A percentile compares a stretch with the other conserved stretches of the same genome.
phyloP scores from a whole-genome alignment of 2,888 invertebrate genomes.

The Escarpia spicata region DNA sequence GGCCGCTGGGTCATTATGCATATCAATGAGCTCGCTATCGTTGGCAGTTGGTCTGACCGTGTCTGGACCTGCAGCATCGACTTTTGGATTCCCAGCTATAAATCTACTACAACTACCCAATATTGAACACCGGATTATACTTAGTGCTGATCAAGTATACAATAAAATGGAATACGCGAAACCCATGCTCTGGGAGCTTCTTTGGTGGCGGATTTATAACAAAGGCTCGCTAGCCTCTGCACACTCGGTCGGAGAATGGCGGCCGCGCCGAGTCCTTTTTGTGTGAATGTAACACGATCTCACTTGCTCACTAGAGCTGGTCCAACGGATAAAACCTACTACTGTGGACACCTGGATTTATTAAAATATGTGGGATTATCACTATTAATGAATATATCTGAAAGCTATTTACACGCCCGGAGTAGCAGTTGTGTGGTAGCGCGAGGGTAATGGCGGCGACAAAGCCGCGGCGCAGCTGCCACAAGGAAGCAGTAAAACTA shows the following conservation, averaged over 20 bases:
- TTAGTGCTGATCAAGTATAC: slow-evolving; percentile 13
- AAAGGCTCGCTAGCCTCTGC: slow-evolving; percentile 3
- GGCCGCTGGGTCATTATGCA: background rate
- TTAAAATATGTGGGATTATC: slow-evolving; percentile 13
- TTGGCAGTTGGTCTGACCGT: slow-evolving; percentile 16
- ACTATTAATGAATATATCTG: background rate
- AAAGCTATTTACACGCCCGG: background rate
- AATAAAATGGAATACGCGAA: slow-evolving; percentile 12
- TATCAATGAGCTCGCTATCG: background rate
- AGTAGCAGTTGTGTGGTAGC: slow-evolving; percentile 8
- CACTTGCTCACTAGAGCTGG: slow-evolving; percentile 16
- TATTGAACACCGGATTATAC: slow-evolving; percentile 7
- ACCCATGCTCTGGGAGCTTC: slow-evolving; percentile 11
- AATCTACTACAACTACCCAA: slow-evolving; percentile 1
- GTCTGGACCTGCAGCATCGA: slow-evolving; percentile 3
- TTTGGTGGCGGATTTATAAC: slow-evolving; percentile 16
- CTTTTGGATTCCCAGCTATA: background rate
- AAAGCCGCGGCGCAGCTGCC: background rate
- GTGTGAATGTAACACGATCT: slow-evolving; percentile 9
- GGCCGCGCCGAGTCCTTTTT: slow-evolving; percentile 13
- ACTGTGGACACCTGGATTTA: slow-evolving; percentile 16
- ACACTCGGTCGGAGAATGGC: background rate
- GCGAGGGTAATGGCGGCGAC: slow-evolving; percentile 1
- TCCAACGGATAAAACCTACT: slow-evolving; percentile 16
- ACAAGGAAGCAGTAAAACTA: slow-evolving; percentile 6